Conservation (phyloP, 35 echinoderm and acorn worm species). For the Stichopus chloronotus region DNA sequence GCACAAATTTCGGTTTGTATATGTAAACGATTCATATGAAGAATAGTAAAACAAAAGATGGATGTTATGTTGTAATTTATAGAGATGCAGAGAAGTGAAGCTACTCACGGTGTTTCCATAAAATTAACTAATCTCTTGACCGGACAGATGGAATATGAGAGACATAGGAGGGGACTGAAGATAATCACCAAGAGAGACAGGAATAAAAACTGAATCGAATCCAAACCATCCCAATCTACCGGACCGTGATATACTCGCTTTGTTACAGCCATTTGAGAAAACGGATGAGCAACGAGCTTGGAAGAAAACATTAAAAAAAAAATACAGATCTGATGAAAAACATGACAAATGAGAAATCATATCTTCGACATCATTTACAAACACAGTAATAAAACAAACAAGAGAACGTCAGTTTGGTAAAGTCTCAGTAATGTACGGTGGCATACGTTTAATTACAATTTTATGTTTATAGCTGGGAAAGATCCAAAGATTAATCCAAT, state of each 20-base stretch:
- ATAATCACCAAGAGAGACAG: conserved; percentile 38
- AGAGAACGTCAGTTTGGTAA: too few relatives aligned
- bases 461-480: too few relatives aligned
- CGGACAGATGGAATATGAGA: conserved; percentile 36
- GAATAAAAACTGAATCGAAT: not conserved
- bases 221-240: conserved; percentile 34
- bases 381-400: too few relatives aligned
- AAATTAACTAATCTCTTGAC: conserved; percentile 41
- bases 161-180: conserved; percentile 23
- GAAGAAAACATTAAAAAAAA: not conserved
- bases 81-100: not conserved
- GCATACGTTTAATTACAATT: too few relatives aligned
- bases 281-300: conserved; percentile 36
- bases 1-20: too few relatives aligned
- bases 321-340: not conserved
- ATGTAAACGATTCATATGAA: too few relatives aligned
- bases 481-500: too few relatives aligned
- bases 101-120: conserved; percentile 42
- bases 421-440: too few relatives aligned
- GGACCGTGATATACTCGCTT: conserved; percentile 15
- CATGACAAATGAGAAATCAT: not conserved
- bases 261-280: conserved; percentile 50
- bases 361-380: too few relatives aligned
- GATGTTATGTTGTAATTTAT: not conserved
- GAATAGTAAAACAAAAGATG: not conserved